phyloP scores from a whole-genome alignment of 1,140 invertebrate genomes.

The Physella acuta region DNA sequence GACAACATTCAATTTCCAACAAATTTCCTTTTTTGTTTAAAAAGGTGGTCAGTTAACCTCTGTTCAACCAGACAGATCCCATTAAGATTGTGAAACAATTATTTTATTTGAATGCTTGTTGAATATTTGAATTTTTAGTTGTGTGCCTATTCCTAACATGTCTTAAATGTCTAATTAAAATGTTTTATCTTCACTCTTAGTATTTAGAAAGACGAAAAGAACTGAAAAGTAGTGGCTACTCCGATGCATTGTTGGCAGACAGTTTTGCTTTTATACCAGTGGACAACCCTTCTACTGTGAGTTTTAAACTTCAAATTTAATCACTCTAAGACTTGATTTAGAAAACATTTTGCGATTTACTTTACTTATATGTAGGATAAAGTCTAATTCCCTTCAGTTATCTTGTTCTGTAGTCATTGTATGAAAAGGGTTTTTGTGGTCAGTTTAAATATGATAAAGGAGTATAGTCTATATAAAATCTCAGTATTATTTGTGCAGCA shows the following conservation, averaged over 20 bases:
- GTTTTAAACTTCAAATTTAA: neutral
- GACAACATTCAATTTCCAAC: no score
- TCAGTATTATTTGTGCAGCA: neutral
- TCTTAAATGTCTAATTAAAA: no score
- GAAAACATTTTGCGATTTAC: no score
- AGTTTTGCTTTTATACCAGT: conserved; percentile 21
- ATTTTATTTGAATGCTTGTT: no score
- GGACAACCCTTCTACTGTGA: conserved; percentile 6
- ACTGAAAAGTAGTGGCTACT: conserved; percentile 20
- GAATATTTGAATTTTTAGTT: no score
- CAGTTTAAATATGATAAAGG: neutral
- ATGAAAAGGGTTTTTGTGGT: neutral
- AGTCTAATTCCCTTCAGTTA: neutral
- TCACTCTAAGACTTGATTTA: neutral
- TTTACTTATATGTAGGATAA: no score
- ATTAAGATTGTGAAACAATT: no score
- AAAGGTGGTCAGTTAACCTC: no score
- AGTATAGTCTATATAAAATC: no score
- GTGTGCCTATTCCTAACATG: no score
- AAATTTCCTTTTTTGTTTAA: no score
- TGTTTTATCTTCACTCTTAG: conserved; percentile 8
- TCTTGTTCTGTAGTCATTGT: neutral
- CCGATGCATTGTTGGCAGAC: conserved; percentile 17
- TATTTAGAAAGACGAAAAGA: conserved; percentile 22
- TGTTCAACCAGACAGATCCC: no score